These are phyloP conservation scores for Physella acuta DNA, from an alignment of 1,140 invertebrate species.

Conservation along the genomic window DNA sequence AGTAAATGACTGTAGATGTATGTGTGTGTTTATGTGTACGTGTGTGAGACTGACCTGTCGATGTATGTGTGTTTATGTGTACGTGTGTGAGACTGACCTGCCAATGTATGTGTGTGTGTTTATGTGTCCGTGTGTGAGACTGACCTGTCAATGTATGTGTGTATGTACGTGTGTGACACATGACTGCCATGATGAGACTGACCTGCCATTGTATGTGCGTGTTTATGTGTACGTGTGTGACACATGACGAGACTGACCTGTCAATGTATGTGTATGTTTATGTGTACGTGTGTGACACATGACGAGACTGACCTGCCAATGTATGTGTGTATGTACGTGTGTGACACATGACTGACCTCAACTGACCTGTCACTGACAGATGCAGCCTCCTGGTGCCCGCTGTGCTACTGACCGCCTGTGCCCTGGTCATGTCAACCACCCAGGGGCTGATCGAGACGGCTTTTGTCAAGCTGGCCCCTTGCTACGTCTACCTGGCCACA, in stretches of 20 bases:
- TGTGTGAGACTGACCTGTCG: too few relatives aligned
- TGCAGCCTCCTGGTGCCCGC: too few relatives aligned
- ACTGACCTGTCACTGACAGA: too few relatives aligned
- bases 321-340: neutral
- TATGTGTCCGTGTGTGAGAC: too few relatives aligned
- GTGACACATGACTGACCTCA: neutral
- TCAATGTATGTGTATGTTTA: neutral
- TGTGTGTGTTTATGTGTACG: neutral
- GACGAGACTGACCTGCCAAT: neutral
- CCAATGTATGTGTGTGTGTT: too few relatives aligned
- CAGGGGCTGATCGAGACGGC: too few relatives aligned
- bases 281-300: neutral
- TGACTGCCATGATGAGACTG: neutral
- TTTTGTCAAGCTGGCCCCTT: too few relatives aligned
- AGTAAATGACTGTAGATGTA: neutral
- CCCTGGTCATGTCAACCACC: too few relatives aligned
- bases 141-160: neutral
- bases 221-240: neutral
- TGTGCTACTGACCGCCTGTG: too few relatives aligned
- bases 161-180: neutral
- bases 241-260: neutral
- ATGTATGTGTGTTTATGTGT: neutral
- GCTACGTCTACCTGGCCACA: too few relatives aligned
- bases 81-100: neutral
- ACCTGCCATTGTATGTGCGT: neutral